Conservation (phyloP, 1,140 invertebrate species). For the Glossosoma conforme region DNA sequence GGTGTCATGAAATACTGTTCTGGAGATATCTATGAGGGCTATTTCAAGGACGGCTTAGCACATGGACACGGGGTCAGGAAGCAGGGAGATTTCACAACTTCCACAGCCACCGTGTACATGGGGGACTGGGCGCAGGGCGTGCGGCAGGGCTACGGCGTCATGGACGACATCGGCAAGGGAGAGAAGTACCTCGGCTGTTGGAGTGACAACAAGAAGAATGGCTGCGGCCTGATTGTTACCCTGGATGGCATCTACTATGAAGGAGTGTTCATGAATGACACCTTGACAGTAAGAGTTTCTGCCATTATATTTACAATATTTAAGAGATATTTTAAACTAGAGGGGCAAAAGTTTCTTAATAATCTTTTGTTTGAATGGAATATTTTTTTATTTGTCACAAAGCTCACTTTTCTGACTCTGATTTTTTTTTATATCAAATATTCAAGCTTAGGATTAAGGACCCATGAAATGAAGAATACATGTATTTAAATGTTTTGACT, state of each 20-base stretch:
- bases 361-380: too few species aligned
- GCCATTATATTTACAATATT: too few species aligned
- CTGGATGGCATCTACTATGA: conserved; percentile 88
- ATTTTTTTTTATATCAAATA: too few species aligned
- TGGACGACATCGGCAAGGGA: conserved; percentile 79
- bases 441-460: too few species aligned
- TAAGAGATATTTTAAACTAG: too few species aligned
- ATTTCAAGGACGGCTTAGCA: conserved; percentile 76
- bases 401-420: too few species aligned
- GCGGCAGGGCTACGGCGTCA: conserved; percentile 79
- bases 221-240: conserved; percentile 78
- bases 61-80: conserved; percentile 80
- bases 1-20: conserved; percentile 65
- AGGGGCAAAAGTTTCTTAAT: too few species aligned
- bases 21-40: conserved; percentile 76
- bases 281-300: conserved; percentile 59
- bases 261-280: conserved; percentile 73
- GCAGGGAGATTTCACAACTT: conserved; percentile 71
- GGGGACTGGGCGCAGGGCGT: conserved; percentile 76
- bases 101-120: conserved; percentile 73
- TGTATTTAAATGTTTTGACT: too few species aligned
- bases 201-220: conserved; percentile 75
- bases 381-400: too few species aligned
- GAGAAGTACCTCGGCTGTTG: conserved; percentile 88
- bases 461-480: too few species aligned